Conservation (phyloP, 2,113 vertebrate species). For the Motacilla alba region DNA sequence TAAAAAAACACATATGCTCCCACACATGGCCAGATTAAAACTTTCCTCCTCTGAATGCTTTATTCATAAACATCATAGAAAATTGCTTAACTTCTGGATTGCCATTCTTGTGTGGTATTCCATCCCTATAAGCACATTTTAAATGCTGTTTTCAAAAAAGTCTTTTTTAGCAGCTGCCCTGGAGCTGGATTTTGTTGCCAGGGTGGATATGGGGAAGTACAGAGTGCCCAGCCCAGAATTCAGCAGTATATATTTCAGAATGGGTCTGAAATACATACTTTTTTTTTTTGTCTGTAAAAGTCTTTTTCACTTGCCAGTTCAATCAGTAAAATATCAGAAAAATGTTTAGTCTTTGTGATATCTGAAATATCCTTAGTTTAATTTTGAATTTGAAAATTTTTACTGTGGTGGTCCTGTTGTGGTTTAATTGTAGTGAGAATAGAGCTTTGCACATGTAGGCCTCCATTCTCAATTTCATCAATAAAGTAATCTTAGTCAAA, state of each 20-base stretch:
- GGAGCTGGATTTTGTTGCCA: background rate
- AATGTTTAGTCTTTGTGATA: background rate
- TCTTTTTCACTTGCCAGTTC: background rate
- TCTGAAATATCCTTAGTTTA: background rate
- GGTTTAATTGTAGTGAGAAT: background rate
- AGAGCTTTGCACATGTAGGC: background rate
- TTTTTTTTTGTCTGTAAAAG: background rate
- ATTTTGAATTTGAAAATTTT: background rate
- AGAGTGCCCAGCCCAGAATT: background rate
- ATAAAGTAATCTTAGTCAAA: background rate
- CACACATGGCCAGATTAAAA: background rate
- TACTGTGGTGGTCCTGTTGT: background rate
- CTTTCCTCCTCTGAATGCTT: background rate
- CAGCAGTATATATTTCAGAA: background rate
- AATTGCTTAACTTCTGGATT: background rate
- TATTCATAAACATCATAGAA: background rate
- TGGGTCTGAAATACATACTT: background rate
- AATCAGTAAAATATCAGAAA: background rate
- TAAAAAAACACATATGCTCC: background rate
- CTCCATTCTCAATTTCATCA: slow-evolving; percentile 25
- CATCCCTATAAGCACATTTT: background rate
- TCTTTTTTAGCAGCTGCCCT: background rate
- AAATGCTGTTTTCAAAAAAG: background rate
- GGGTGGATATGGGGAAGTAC: background rate
- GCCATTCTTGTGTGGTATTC: background rate